These are phyloP conservation scores for Allolobophora icterica DNA, from an alignment of 2,888 invertebrate genomes.

Conservation along the genomic window DNA sequence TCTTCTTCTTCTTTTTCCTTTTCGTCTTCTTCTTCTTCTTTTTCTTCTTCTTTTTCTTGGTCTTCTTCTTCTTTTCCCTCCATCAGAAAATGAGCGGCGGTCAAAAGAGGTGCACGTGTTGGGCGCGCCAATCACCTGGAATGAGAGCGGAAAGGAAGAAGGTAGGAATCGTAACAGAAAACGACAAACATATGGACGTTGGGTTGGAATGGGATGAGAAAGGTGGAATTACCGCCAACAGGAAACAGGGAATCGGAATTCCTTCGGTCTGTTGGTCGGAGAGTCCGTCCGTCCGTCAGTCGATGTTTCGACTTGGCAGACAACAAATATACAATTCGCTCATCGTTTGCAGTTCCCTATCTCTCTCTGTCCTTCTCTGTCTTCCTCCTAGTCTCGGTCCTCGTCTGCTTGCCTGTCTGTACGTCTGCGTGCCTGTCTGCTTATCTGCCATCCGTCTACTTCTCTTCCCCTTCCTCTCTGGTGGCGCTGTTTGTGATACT, in stretches of 20 bases:
- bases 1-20: neutral
- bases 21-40: too few relatives aligned
- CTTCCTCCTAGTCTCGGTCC: neutral
- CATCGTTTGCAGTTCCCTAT: too few relatives aligned
- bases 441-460: neutral
- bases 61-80: neutral
- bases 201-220: neutral
- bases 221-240: neutral
- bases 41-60: too few relatives aligned
- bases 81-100: conserved; percentile 9
- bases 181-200: neutral
- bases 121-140: neutral
- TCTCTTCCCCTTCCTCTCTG: neutral
- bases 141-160: neutral
- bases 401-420: neutral
- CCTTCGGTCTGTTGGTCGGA: neutral
- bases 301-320: too few relatives aligned
- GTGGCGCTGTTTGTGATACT: neutral
- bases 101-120: neutral
- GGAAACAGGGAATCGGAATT: neutral
- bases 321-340: too few relatives aligned
- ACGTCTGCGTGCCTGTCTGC: too few relatives aligned
- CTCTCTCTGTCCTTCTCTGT: too few relatives aligned
- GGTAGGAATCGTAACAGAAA: conserved; percentile 9
- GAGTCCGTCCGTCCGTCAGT: neutral